Evolutionary conservation across 2,888 invertebrate species (phyloP).

Genomic region (Drosophila mimetica): DNA sequence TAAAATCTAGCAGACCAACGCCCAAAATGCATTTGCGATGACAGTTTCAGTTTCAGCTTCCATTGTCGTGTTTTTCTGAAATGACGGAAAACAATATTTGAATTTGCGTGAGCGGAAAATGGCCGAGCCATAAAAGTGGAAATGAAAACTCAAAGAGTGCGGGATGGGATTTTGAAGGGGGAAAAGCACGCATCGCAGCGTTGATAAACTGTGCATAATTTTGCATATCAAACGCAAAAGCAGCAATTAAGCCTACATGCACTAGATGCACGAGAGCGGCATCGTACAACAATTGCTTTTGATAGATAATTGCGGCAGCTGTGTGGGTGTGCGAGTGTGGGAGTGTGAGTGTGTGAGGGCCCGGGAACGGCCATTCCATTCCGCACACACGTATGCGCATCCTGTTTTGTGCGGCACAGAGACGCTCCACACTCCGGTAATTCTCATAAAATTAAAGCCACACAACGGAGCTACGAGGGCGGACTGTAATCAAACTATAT

Average conservation of each 20-base stretch:
- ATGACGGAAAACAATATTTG: constrained; percentile 64
- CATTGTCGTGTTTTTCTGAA: constrained; percentile 44
- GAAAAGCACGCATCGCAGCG: constrained; percentile 45
- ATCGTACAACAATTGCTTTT: constrained; percentile 55
- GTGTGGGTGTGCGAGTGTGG: constrained; percentile 10
- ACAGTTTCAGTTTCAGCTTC: constrained; percentile 27
- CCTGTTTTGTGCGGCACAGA: constrained; percentile 61
- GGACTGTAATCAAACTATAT: constrained; percentile 2
- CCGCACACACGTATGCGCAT: constrained; percentile 29
- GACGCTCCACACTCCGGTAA: constrained; percentile 68
- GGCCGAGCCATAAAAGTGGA: constrained; percentile 39
- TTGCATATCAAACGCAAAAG: constrained; percentile 70
- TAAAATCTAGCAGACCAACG: constrained; percentile 41
- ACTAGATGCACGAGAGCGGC: constrained; percentile 35
- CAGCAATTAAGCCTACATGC: constrained; percentile 69
- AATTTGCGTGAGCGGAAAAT: constrained; percentile 53
- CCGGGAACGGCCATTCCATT: constrained; percentile 2
- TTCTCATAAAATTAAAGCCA: constrained; percentile 67
- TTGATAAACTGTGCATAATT: constrained; percentile 72
- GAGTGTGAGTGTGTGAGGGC: constrained; percentile 5
- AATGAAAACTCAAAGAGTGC: constrained; percentile 46
- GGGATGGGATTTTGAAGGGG: background rate
- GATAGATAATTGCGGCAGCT: constrained; percentile 58
- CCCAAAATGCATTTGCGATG: constrained; percentile 30
- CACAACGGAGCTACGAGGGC: constrained; percentile 25